Evolutionary conservation across 2,888 invertebrate genomes (phyloP).

Genomic region (Archips crataeganus): DNA sequence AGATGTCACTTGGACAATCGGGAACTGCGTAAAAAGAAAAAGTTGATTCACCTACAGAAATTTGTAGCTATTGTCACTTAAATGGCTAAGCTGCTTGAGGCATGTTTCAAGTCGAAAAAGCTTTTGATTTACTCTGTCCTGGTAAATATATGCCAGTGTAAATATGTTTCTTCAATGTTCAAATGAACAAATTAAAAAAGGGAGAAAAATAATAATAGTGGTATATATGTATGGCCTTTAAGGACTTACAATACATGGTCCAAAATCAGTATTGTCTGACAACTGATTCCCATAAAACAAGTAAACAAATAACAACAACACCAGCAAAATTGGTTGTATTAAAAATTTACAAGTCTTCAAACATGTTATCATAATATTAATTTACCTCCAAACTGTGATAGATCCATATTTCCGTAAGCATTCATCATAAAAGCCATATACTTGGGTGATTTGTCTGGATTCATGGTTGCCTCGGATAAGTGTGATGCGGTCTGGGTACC

Average conservation of each 20-base stretch:
- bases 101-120: background rate
- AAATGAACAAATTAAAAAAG: background rate
- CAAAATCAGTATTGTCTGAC: too few species aligned
- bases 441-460: conserved; percentile 99
- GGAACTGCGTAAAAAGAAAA: too few species aligned
- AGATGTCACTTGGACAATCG: too few species aligned
- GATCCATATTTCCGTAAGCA: conserved; percentile 99
- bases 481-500: conserved; percentile 99
- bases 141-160: background rate
- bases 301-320: too few species aligned
- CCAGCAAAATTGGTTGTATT: background rate
- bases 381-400: conserved; percentile 97
- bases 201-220: too few species aligned
- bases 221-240: too few species aligned
- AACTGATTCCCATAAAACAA: background rate
- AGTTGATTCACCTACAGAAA: too few species aligned
- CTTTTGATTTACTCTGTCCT: background rate
- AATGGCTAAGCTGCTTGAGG: background rate
- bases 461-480: conserved; percentile 99
- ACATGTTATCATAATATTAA: background rate
- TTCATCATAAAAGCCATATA: conserved; percentile 99
- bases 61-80: too few species aligned
- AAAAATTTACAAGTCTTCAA: background rate
- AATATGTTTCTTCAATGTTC: background rate
- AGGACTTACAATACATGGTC: too few species aligned